Evolutionary conservation across 2,888 invertebrate species (phyloP).

Genomic region (Morinoia aosen): DNA sequence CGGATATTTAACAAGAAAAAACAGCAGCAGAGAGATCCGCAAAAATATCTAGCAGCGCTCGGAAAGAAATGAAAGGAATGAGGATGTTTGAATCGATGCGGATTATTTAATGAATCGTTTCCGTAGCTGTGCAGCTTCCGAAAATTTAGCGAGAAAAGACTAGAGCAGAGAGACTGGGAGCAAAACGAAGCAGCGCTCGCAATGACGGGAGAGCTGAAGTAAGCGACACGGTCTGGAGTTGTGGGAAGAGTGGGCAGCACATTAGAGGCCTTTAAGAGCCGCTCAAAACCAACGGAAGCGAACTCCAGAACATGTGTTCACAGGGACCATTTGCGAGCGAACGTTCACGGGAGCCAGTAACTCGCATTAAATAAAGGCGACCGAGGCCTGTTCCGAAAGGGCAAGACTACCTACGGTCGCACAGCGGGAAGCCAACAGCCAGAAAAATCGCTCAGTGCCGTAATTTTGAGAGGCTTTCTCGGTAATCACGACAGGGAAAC

Average conservation of each 20-base stretch:
- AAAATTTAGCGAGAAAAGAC: background rate
- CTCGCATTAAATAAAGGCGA: background rate
- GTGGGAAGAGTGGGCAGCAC: background rate
- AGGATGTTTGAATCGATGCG: background rate
- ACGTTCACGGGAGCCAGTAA: background rate
- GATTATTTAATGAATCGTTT: background rate
- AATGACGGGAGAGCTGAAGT: too few species aligned
- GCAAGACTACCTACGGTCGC: conserved; percentile 1
- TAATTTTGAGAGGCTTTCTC: background rate
- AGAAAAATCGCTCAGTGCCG: background rate
- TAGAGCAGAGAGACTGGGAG: background rate
- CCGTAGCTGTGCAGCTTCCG: background rate
- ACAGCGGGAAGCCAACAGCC: conserved; percentile 9
- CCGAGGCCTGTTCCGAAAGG: background rate
- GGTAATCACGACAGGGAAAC: background rate
- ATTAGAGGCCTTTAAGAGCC: background rate
- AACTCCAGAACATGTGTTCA: conserved; percentile 3
- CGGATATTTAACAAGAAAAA: too few species aligned
- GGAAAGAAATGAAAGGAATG: too few species aligned
- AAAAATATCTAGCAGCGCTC: too few species aligned
- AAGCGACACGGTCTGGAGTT: background rate
- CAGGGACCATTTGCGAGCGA: conserved; percentile 4
- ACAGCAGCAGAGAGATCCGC: background rate
- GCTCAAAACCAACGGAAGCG: background rate
- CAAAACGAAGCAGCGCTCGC: too few species aligned